phyloP scores from a whole-genome alignment of 2,113 vertebrate species.

The Centrocercus urophasianus region DNA sequence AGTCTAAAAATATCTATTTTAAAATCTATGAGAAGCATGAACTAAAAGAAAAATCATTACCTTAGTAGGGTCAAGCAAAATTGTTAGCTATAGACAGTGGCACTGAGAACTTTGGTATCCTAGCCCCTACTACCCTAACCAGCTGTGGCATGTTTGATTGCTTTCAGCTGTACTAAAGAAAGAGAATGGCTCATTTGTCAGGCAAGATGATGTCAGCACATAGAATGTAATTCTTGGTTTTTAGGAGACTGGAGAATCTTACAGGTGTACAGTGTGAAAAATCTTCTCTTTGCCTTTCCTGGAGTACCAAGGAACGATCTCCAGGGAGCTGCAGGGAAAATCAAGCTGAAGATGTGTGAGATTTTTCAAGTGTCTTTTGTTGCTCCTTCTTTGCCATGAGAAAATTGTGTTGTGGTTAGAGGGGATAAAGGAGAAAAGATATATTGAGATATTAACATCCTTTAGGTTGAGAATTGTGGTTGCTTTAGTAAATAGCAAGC shows the following conservation, averaged over 20 bases:
- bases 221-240: not conserved
- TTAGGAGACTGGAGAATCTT: not conserved
- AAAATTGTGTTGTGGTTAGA: not conserved
- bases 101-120: not conserved
- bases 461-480: not conserved
- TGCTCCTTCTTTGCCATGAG: not conserved
- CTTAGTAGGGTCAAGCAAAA: not conserved
- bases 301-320: not conserved
- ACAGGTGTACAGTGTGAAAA: not conserved
- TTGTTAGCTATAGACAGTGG: not conserved
- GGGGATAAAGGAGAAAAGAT: not conserved
- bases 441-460: not conserved
- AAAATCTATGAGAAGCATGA: not conserved
- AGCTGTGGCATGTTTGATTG: not conserved
- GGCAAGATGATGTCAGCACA: not conserved
- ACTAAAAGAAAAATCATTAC: not conserved
- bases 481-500: not conserved
- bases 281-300: not conserved
- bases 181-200: not conserved
- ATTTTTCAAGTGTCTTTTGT: not conserved
- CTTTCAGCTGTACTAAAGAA: not conserved
- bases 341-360: not conserved
- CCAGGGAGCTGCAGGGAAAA: not conserved
- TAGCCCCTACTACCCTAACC: not conserved
- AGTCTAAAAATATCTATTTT: not conserved